Percentiles rank a stretch among this genome's conserved stretches.
Evolutionary conservation across 2,888 invertebrate genomes (phyloP).

Genomic region (Prosapia bicincta): DNA sequence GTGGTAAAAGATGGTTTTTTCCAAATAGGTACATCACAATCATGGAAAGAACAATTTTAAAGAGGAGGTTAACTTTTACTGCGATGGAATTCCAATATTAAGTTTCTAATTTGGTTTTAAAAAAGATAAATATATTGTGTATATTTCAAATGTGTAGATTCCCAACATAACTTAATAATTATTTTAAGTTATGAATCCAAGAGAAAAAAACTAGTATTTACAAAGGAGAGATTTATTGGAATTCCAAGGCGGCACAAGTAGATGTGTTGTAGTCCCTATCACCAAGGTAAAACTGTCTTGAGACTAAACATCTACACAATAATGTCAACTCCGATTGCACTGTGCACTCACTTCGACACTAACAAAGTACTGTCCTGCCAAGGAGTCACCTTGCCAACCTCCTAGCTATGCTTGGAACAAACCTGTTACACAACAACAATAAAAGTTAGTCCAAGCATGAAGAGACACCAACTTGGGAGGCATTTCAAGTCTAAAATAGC

Average conservation of each 20-base stretch:
- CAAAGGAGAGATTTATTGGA: background rate
- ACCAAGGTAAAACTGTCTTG: constrained; percentile 22
- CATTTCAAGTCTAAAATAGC: too few relatives aligned
- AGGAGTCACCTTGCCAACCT: constrained; percentile 6
- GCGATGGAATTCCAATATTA: background rate
- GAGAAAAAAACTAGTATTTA: background rate
- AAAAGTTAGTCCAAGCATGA: too few relatives aligned
- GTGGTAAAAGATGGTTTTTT: background rate
- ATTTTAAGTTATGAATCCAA: background rate
- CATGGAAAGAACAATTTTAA: background rate
- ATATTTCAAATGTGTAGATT: background rate
- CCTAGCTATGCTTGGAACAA: constrained; percentile 22
- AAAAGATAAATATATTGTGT: background rate
- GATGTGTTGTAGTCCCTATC: constrained; percentile 15
- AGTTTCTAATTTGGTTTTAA: background rate
- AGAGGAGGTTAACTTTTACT: background rate
- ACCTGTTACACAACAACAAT: too few relatives aligned
- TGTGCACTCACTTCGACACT: constrained; percentile 3
- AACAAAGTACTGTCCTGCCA: constrained; percentile 7
- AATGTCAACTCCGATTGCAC: constrained; percentile 2
- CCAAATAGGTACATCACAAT: background rate
- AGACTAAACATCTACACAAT: background rate
- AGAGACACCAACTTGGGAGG: too few relatives aligned
- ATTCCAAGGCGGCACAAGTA: background rate
- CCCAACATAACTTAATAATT: background rate